Conservation (phyloP, 2,888 invertebrate genomes). For the Nebria salina region DNA sequence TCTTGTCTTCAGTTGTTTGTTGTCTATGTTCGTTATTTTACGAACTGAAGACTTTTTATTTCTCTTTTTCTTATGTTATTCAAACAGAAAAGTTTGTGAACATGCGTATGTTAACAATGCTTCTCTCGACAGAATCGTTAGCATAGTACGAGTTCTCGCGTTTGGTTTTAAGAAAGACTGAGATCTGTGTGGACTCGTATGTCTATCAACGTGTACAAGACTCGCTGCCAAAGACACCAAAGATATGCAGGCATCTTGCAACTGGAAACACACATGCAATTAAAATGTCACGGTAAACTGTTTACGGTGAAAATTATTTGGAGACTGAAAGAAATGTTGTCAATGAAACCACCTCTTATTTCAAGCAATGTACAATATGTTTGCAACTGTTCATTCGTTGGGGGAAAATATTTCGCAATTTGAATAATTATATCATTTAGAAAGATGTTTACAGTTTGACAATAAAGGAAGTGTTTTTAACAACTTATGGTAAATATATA, state of each 20-base stretch:
- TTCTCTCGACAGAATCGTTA: conserved; percentile 22
- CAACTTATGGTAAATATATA: too few relatives aligned
- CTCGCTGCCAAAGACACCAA: neutral
- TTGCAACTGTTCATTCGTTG: neutral
- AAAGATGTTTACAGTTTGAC: too few relatives aligned
- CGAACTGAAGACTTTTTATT: neutral
- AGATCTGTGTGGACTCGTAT: conserved; percentile 3
- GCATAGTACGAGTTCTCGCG: conserved; percentile 3
- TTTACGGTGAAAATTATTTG: conserved; percentile 27
- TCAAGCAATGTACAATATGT: neutral
- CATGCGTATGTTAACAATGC: conserved; percentile 25
- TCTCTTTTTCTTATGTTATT: neutral
- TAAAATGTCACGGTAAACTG: conserved; percentile 35
- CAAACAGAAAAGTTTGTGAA: conserved; percentile 10
- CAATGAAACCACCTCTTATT: conserved; percentile 15
- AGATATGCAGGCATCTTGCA: conserved; percentile 7
- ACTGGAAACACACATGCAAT: conserved; percentile 21
- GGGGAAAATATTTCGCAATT: neutral
- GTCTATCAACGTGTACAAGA: conserved; percentile 34
- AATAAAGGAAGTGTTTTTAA: too few relatives aligned
- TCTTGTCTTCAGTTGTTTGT: neutral
- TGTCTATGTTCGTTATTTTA: conserved; percentile 1
- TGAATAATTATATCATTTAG: neutral
- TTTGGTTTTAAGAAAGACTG: neutral
- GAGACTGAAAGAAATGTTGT: conserved; percentile 35